These are phyloP conservation scores for Epinephelus moara DNA, from an alignment of 2,113 vertebrate genomes.

Conservation along the genomic window DNA sequence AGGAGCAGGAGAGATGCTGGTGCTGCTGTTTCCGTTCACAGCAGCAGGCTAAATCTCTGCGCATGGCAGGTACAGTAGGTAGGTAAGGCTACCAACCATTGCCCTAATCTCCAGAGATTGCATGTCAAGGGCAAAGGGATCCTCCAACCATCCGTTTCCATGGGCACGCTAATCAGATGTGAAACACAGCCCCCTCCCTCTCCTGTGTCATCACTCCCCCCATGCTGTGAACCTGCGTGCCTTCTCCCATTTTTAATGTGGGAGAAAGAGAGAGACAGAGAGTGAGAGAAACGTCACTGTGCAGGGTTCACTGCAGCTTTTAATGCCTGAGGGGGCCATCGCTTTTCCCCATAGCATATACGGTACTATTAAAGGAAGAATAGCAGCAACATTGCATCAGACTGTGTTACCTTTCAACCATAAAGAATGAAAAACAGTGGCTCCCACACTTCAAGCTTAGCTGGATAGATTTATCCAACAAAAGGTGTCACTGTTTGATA, in stretches of 20 bases:
- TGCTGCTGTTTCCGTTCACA: slow-evolving; percentile 53
- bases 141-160: slow-evolving; percentile 79
- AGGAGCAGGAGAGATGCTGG: slow-evolving; percentile 42
- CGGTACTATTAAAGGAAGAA: slow-evolving; percentile 69
- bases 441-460: slow-evolving; percentile 25
- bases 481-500: background rate
- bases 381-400: slow-evolving; percentile 72
- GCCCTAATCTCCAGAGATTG: slow-evolving; percentile 75
- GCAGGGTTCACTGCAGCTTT: slow-evolving; percentile 73
- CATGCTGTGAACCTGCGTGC: slow-evolving; percentile 74
- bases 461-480: background rate
- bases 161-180: slow-evolving; percentile 82
- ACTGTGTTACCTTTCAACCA: slow-evolving; percentile 50
- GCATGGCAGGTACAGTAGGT: slow-evolving; percentile 60
- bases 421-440: slow-evolving; percentile 40
- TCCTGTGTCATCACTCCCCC: slow-evolving; percentile 64
- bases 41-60: slow-evolving; percentile 38
- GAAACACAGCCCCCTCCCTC: slow-evolving; percentile 71
- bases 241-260: slow-evolving; percentile 68
- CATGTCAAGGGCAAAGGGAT: slow-evolving; percentile 79
- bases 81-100: slow-evolving; percentile 68
- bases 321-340: slow-evolving; percentile 62
- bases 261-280: slow-evolving; percentile 57
- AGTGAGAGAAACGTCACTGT: slow-evolving; percentile 54
- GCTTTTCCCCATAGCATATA: slow-evolving; percentile 55